Percentiles rank a stretch among this genome's conserved stretches.
These are phyloP conservation scores for Otolemur crassicaudatus DNA, from an alignment of 2,797 vertebrate species.

Conservation along the genomic window DNA sequence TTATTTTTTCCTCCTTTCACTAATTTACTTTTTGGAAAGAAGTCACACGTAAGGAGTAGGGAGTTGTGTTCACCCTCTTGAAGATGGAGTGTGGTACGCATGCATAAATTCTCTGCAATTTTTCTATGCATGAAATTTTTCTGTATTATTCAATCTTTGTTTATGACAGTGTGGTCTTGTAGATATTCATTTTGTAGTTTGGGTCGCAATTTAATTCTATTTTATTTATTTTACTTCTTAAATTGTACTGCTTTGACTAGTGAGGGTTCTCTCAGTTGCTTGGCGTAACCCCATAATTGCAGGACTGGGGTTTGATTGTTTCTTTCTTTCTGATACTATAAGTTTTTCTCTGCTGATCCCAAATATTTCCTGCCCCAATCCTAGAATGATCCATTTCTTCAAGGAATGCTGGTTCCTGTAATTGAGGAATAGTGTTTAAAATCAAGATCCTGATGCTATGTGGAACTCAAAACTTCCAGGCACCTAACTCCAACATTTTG, in stretches of 20 bases:
- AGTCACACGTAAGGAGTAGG: neutral
- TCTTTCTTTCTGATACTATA: neutral
- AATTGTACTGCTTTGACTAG: neutral
- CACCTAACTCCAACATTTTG: neutral
- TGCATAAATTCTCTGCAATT: neutral
- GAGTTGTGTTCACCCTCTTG: neutral
- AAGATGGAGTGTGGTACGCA: neutral
- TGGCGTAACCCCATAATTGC: neutral
- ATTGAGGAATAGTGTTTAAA: neutral
- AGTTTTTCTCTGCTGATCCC: neutral
- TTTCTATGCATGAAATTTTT: neutral
- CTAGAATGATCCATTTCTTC: neutral
- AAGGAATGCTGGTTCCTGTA: neutral
- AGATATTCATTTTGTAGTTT: neutral
- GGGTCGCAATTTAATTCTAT: neutral
- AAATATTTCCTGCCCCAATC: neutral
- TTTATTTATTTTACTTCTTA: slow-evolving; percentile 19
- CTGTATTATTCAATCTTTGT: neutral
- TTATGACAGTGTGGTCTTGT: neutral
- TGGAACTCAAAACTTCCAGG: neutral
- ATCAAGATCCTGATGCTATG: neutral
- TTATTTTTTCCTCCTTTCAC: neutral
- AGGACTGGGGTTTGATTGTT: neutral
- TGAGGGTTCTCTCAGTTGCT: neutral
- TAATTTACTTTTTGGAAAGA: neutral